Evolutionary conservation across 1,140 invertebrate genomes (phyloP).

Genomic region (Drosophila elegans): DNA sequence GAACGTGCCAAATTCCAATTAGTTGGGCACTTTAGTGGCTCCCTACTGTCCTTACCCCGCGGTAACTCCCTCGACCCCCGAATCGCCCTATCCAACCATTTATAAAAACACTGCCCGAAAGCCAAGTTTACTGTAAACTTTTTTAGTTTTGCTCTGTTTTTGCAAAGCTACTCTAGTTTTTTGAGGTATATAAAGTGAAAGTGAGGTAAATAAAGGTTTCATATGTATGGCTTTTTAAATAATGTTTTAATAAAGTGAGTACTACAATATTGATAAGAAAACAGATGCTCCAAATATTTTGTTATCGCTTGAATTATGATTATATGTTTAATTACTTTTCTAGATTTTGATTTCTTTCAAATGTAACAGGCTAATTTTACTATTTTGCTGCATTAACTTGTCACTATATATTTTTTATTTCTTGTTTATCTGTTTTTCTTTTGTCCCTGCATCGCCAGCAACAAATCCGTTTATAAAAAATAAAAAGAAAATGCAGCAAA

Average conservation of each 20-base stretch:
- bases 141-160: constrained; percentile 2
- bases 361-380: background rate
- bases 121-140: constrained; percentile 20
- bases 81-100: background rate
- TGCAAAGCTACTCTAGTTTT: background rate
- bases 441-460: constrained; percentile 11
- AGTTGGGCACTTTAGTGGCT: constrained; percentile 38
- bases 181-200: background rate
- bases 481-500: constrained; percentile 5
- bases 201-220: no score
- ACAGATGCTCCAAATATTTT: no score
- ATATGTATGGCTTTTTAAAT: no score
- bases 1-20: constrained; percentile 65
- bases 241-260: no score
- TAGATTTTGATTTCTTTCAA: background rate
- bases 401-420: background rate
- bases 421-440: background rate
- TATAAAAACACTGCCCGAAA: constrained; percentile 5
- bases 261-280: no score
- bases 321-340: background rate
- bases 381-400: background rate
- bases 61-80: background rate
- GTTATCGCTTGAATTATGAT: no score
- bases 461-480: constrained; percentile 22
- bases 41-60: constrained; percentile 15